phyloP scores from a whole-genome alignment of 2,888 invertebrate genomes.

The Leucophenga montana region DNA sequence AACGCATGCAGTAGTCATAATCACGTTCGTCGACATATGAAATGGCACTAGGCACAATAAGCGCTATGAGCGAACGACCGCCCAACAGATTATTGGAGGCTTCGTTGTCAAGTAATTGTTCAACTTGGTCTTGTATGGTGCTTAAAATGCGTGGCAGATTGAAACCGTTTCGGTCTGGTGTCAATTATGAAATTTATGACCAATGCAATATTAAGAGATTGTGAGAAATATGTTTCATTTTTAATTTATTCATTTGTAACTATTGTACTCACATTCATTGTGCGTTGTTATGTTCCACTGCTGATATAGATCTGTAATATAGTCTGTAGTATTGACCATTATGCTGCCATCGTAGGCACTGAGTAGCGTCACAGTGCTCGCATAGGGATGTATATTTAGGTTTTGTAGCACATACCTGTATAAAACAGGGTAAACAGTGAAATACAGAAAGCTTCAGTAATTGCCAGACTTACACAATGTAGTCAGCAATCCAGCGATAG shows the following conservation, averaged over 20 bases:
- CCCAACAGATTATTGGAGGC: slow-evolving; percentile 75
- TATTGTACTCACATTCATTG: slow-evolving; percentile 59
- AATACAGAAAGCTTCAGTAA: not conserved
- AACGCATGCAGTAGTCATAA: slow-evolving; percentile 74
- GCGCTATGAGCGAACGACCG: slow-evolving; percentile 79
- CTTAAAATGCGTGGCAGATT: slow-evolving; percentile 77
- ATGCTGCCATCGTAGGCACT: slow-evolving; percentile 78
- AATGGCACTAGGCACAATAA: slow-evolving; percentile 77
- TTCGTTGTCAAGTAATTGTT: slow-evolving; percentile 75
- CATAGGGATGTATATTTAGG: slow-evolving; percentile 80
- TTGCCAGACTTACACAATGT: slow-evolving; percentile 75
- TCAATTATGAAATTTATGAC: too few species aligned
- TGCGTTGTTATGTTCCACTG: slow-evolving; percentile 78
- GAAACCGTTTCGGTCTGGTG: slow-evolving; percentile 76
- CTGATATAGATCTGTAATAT: slow-evolving; percentile 78
- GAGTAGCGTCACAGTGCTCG: slow-evolving; percentile 80
- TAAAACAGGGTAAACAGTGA: not conserved
- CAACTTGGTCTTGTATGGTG: slow-evolving; percentile 74
- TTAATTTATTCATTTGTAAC: too few species aligned
- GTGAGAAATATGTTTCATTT: not conserved
- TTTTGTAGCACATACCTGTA: slow-evolving; percentile 76
- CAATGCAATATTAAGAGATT: not conserved
- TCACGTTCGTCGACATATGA: slow-evolving; percentile 75
- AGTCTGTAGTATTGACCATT: slow-evolving; percentile 78
- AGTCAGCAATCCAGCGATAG: slow-evolving; percentile 77